Evolutionary conservation across 2,113 vertebrate genomes (phyloP), one percentile per base, ranked within the genome.

Genomic region (Echinops telfairi): DNA sequence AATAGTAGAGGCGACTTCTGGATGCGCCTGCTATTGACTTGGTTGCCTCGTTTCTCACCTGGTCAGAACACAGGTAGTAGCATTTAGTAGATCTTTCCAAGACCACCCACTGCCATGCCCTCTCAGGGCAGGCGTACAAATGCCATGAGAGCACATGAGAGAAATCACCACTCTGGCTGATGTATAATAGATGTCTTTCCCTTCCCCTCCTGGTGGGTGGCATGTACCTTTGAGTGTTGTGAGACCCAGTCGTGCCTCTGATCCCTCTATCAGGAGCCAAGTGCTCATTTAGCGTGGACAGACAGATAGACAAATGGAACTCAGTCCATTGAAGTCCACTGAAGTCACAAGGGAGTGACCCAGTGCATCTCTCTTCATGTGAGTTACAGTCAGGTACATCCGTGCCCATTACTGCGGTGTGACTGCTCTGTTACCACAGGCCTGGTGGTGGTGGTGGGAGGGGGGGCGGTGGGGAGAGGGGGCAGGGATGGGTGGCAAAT

Each of bases 21-120:
- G 47, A 66, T 27, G 15, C 47, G 47, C 29, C 12, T 31, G 27
- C 77, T 84, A 27, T 58, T 66, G 38, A 66, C 12, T 73, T 17
- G 7, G n/a, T 66, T 70, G n/a, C 79, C 31, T 89, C 82, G 53
- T 64, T 88, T 94, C 57, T 86, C 71, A 84, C 40, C 57, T 70
- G 64, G 47, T 92, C 23, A 90, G 82, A 89, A 62, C 27, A 27
- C 53, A 58, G 89, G 33, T 31, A 53, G 33, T 10, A n/a, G 38
- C 31, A 62, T 64, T 53, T 71, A 60, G 43, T 57, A 91, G 29
- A 58, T 4, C 29, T 17, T 71, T 71, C 20, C 83, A 73, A 86
- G 73, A 40, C 23, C 19, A 19, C 60, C 20, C 2, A 29, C n/a
- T 11, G 14, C n/a, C 36, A 38, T 43, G 16, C 58, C 14, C 27